Conservation (phyloP, 2,888 invertebrate genomes). For the Dione juno region DNA sequence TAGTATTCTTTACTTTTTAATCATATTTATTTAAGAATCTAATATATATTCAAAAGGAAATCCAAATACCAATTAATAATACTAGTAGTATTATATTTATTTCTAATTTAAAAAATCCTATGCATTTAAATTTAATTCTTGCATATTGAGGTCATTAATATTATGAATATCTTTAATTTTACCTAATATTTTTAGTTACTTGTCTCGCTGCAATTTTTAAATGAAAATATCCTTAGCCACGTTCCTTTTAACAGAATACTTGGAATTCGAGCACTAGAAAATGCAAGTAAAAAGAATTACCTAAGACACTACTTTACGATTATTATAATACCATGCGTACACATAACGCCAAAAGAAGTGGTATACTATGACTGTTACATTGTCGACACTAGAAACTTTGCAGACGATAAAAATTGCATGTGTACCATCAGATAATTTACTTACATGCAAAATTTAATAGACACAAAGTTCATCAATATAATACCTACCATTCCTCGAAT, state of each 20-base stretch:
- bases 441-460: conserved; percentile 75
- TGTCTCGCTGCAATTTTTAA: neutral
- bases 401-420: conserved; percentile 47
- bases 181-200: neutral
- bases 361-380: conserved; percentile 30
- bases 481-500: conserved; percentile 56
- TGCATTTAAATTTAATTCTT: too few species aligned
- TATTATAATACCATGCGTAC: conserved; percentile 44
- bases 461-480: conserved; percentile 58
- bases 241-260: conserved; percentile 17
- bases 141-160: neutral
- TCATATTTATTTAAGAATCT: too few species aligned
- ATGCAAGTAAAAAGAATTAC: conserved; percentile 32
- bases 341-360: conserved; percentile 36
- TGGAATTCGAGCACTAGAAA: conserved; percentile 42
- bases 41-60: too few species aligned
- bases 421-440: conserved; percentile 52
- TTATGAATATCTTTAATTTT: neutral
- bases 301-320: conserved; percentile 40
- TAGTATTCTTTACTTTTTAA: too few species aligned
- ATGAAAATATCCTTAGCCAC: neutral
- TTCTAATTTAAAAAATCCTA: too few species aligned
- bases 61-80: too few species aligned
- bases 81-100: neutral
- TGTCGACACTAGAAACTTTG: conserved; percentile 28